phyloP scores from a whole-genome alignment of 2,113 vertebrate genomes.

The Forbesichthys papilliferus region DNA sequence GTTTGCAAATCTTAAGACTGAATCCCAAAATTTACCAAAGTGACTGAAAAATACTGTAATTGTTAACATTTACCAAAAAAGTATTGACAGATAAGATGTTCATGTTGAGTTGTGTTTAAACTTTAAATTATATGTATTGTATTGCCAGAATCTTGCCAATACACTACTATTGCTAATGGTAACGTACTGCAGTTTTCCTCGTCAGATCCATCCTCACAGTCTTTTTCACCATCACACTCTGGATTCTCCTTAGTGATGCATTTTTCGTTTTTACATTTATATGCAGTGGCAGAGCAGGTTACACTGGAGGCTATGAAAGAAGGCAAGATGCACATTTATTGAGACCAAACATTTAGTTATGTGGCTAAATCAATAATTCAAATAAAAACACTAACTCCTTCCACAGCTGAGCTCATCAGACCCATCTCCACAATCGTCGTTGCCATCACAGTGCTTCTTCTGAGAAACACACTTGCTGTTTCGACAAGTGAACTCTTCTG shows the following conservation, averaged over 20 bases:
- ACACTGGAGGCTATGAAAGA: neutral
- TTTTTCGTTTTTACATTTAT: slow-evolving; percentile 75
- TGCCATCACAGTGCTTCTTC: slow-evolving; percentile 76
- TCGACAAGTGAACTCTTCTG: slow-evolving; percentile 70
- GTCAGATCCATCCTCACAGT: slow-evolving; percentile 86
- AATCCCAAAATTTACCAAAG: too few relatives aligned
- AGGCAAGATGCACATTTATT: neutral
- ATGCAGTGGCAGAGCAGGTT: slow-evolving; percentile 77
- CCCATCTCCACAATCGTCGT: slow-evolving; percentile 81
- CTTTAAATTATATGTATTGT: too few relatives aligned
- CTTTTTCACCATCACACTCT: slow-evolving; percentile 79
- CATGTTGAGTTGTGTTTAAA: too few relatives aligned
- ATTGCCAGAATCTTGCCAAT: too few relatives aligned
- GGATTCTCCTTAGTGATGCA: slow-evolving; percentile 88
- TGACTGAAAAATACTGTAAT: too few relatives aligned
- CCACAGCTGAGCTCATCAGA: slow-evolving; percentile 83
- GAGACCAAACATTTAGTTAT: neutral
- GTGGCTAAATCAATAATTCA: neutral
- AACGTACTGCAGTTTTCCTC: slow-evolving; percentile 85
- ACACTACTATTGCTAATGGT: neutral
- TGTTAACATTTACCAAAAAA: too few relatives aligned
- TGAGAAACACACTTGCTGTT: slow-evolving; percentile 78
- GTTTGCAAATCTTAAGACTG: too few relatives aligned
- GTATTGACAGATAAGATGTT: too few relatives aligned
- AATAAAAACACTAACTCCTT: slow-evolving; percentile 60